Base-by-base conservation (phyloP, 2,888 invertebrate genomes). In the Dinocampus coccinellae region DNA sequence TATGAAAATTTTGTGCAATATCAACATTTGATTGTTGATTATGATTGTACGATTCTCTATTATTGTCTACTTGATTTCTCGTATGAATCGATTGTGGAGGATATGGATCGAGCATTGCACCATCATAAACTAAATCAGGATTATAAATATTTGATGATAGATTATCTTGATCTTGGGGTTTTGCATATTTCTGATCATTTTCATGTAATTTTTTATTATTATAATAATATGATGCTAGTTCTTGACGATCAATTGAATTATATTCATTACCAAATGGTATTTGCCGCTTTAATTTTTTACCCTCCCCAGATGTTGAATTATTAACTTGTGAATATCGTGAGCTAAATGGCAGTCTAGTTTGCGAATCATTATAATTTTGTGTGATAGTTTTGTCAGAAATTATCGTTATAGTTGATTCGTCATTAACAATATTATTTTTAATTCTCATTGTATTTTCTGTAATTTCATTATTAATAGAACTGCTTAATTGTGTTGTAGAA, bases 151-250 rank as follows among this genome's bases (percentile, higher is more conserved):
- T n/a, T 7, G 11, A 3, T 26, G 22, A 6, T 2, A n/a, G 26
- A 55, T 11, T 26, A 11, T 39, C 39, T 11, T 61, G 16, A 63
- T 63, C 29, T 29, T 13, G 9, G 1, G 63, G n/a, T 7, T 47
- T 42, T 24, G 29, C 63, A 10, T 16, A 24, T 26, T 47, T 63
- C 16, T 16, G 20, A 63, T 63, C 47, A 63, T 10, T 63, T 16
- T 63, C 63, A 26, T 26, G 42, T 16, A 63, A 24, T 63, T 29
- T 47, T 9, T 47, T 13, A 16, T 24, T 29, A 47, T 63, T 63
- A 10, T 47, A 42, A 26, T 47, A 63, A 29, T 63, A 63, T 13
- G 63, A 47, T 29, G 47, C 63, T 10, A 63, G 26, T 16, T 63
- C 63, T 47, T 42, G 63, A 47, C 63, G 63, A 24, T 63, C 26